Percentiles rank a stretch among this genome's conserved stretches.
These are phyloP conservation scores for Muntiacus reevesi DNA, from an alignment of 2,113 vertebrate genomes.

Conservation along the genomic window DNA sequence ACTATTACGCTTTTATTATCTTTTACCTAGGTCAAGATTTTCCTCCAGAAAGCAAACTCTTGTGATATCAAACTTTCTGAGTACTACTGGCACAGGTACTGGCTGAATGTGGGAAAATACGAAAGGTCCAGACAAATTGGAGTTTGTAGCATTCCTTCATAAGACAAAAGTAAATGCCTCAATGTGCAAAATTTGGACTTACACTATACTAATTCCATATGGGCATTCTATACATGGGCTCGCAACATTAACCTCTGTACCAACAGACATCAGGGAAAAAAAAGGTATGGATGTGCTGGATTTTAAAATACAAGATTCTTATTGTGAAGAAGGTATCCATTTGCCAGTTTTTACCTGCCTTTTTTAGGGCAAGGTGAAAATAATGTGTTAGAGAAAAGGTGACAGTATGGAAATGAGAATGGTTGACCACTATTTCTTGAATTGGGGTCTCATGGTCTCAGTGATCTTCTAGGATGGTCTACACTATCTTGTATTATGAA, in stretches of 20 bases:
- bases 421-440: background rate
- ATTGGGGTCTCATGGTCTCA: background rate
- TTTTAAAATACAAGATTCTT: background rate
- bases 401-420: background rate
- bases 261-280: background rate
- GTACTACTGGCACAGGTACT: background rate
- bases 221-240: background rate
- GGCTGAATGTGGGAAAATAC: background rate
- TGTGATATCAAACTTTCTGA: background rate
- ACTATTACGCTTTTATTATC: conserved; percentile 38
- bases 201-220: background rate
- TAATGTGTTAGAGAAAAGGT: background rate
- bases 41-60: conserved; percentile 22
- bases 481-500: background rate
- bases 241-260: background rate
- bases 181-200: background rate
- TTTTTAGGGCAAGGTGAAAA: background rate
- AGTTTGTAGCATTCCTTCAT: background rate
- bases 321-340: background rate
- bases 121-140: background rate
- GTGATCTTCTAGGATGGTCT: background rate
- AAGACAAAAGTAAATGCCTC: background rate
- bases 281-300: accelerated
- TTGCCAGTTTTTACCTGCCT: background rate
- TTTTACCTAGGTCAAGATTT: background rate